Percentiles rank a stretch among this genome's conserved stretches.
Evolutionary conservation across 2,888 invertebrate species (phyloP).

Genomic region (Spodoptera picta): DNA sequence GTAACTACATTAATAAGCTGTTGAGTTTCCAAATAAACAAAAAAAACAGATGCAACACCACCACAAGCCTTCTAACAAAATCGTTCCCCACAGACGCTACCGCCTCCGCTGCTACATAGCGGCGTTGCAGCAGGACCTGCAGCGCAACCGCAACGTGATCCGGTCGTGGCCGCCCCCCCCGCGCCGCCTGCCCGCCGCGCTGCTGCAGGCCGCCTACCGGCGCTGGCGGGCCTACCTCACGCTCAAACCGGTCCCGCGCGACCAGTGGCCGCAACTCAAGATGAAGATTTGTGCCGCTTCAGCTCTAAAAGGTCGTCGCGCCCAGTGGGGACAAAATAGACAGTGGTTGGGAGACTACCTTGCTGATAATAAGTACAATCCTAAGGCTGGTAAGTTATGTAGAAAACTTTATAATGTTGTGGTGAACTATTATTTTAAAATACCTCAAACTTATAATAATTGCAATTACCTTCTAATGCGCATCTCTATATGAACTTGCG

Average conservation of each 20-base stretch:
- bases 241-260: conserved; percentile 90
- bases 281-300: conserved; percentile 82
- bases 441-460: no score
- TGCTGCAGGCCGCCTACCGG: conserved; percentile 89
- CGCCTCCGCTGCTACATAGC: conserved; percentile 79
- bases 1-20: no score
- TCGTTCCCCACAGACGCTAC: conserved; percentile 72
- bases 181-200: conserved; percentile 89
- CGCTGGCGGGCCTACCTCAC: conserved; percentile 97
- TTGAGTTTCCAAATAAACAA: no score
- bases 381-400: conserved; percentile 67
- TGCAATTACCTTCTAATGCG: no score
- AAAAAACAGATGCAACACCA: no score
- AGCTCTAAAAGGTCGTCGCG: conserved; percentile 71
- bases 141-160: conserved; percentile 66
- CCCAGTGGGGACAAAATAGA: conserved; percentile 77
- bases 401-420: no score
- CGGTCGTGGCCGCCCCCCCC: conserved; percentile 97
- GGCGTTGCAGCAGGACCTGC: conserved; percentile 72
- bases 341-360: conserved; percentile 82
- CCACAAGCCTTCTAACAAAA: background rate
- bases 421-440: no score
- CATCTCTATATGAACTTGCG: no score
- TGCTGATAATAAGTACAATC: conserved; percentile 73
- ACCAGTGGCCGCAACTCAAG: conserved; percentile 95